phyloP scores from a whole-genome alignment of 2,797 vertebrate genomes.

The Mareca strepera region DNA sequence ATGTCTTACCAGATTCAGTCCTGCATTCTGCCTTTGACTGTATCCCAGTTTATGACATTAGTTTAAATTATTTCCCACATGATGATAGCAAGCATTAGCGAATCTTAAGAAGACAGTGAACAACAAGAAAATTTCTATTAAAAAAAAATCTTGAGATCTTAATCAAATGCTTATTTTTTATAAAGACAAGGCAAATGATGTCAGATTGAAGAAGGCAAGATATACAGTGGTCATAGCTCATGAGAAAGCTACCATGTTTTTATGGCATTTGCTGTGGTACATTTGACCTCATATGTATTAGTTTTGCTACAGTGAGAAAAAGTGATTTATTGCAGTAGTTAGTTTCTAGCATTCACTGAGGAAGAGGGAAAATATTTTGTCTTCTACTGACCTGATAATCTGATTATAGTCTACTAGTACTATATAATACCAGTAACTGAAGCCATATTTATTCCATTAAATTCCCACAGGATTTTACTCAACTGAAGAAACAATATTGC shows the following conservation, averaged over 20 bases:
- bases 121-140: neutral
- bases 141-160: neutral
- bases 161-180: neutral
- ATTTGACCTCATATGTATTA: constrained; percentile 30
- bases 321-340: constrained; percentile 57
- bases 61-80: neutral
- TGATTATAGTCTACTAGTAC: neutral
- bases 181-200: neutral
- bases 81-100: neutral
- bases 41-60: neutral
- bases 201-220: neutral
- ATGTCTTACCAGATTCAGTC: neutral
- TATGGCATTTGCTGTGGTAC: neutral
- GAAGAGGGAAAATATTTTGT: neutral
- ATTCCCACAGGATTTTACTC: constrained; percentile 25
- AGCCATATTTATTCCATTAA: constrained; percentile 19
- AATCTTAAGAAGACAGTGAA: neutral
- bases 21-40: neutral
- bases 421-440: constrained; percentile 16
- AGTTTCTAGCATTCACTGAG: constrained; percentile 1
- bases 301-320: constrained; percentile 25
- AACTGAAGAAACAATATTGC: neutral
- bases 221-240: neutral
- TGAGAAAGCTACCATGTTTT: neutral
- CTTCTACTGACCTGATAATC: constrained; percentile 17